phyloP scores from a whole-genome alignment of 35 echinoderm and acorn worm species.

The Amphiura filiformis region DNA sequence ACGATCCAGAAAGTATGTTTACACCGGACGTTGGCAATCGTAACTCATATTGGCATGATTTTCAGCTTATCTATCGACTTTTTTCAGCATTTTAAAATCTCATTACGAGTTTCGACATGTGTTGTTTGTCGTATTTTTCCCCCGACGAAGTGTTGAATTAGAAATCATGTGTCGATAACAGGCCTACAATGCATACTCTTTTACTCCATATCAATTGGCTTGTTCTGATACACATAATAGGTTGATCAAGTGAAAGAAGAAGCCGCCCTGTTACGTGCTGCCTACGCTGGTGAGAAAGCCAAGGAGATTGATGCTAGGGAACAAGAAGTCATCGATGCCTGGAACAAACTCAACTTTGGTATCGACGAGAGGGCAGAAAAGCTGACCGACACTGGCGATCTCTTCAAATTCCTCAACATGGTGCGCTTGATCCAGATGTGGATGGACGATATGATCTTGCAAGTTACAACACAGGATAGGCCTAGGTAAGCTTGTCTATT shows the following conservation, averaged over 20 bases:
- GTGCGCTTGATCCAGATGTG: constrained; percentile 81
- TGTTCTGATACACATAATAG: too few species aligned
- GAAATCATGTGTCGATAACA: too few species aligned
- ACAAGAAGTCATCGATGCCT: constrained; percentile 93
- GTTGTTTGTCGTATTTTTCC: too few species aligned
- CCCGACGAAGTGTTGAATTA: too few species aligned
- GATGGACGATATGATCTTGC: constrained; percentile 93
- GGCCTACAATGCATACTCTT: too few species aligned
- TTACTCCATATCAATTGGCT: too few species aligned
- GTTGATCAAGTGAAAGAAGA: constrained; percentile 91
- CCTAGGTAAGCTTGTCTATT: constrained; percentile 70
- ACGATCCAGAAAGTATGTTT: too few species aligned
- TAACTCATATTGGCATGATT: too few species aligned
- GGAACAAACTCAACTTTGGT: constrained; percentile 65
- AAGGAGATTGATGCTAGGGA: constrained; percentile 87
- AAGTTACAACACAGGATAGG: constrained; percentile 86
- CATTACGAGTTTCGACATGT: too few species aligned
- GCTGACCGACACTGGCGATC: constrained; percentile 81
- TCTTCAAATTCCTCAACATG: constrained; percentile 91
- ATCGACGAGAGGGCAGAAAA: constrained; percentile 54
- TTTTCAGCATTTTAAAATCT: too few species aligned
- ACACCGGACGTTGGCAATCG: too few species aligned
- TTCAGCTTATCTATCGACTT: too few species aligned
- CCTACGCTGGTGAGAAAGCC: constrained; percentile 97
- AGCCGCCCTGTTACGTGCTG: constrained; percentile 73